Evolutionary conservation across 1,140 invertebrate species (phyloP), one percentile per base, ranked within the genome.

Genomic region (Adelges cooleyi): DNA sequence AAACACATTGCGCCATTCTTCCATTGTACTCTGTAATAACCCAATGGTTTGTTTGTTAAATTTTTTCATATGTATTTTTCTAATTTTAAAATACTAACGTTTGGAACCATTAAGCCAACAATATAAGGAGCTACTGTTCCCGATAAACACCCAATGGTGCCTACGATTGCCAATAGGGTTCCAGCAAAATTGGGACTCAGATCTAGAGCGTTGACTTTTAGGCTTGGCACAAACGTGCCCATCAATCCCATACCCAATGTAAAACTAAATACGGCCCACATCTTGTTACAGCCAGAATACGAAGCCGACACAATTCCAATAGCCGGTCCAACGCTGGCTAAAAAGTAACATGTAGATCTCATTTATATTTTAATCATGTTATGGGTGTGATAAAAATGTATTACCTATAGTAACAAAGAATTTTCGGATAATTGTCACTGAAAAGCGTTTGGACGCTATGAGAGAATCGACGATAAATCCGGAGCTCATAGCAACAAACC

Each of bases 101-200:
- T 78, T 70, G 81, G 80, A 44, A 86, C 89, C 67, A 92, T 77
- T 2, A 84, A 75, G 50, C 88, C 87, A 36, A 89, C 85, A 17
- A 91, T 75, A 72, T 83, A 84, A 0, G 90, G 90, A 18, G 83
- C 83, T 1, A 91, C 72, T 48, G 91, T 89, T 10, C 86, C 89
- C 53, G 87, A 85, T 3, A 90, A 77, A 0, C 87, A 86, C 2
- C 87, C 89, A 65, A 89, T 83, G 1, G 86, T 87, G 72, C 92
- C 91, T 0, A 88, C 86, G 27, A 92, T 78, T 2, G 88, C 89
- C 79, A 90, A 90, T 20, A 89, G 74, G 2, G 84, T 85, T 48
- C 89, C 87, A 9, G 87, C 86, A 75, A 83, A 87, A 74, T 89
- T 90, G 3, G 87, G 86, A 38, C 86, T 85, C 59, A 94, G 80